A percentile compares a stretch with the other conserved stretches of the same genome.
phyloP scores from a whole-genome alignment of 2,888 invertebrate genomes.

The Clepsis dumicolana region DNA sequence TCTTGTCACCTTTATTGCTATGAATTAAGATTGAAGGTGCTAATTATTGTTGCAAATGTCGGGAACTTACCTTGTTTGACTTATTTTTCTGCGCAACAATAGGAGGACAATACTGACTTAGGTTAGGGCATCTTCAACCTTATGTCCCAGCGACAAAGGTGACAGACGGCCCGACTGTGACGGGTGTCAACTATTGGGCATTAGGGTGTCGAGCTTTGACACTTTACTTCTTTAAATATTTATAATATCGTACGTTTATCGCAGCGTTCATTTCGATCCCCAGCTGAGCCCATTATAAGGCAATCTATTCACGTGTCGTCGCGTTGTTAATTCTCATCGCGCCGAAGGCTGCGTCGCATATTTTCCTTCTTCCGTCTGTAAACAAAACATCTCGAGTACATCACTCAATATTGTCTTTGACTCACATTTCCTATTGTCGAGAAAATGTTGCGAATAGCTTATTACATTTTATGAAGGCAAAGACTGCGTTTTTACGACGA shows the following conservation, averaged over 20 bases:
- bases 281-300: conserved; percentile 11
- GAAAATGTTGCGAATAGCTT: conserved; percentile 31
- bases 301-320: conserved; percentile 27
- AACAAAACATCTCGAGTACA: conserved; percentile 15
- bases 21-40: too few relatives aligned
- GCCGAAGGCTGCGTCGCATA: conserved; percentile 20
- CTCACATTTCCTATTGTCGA: conserved; percentile 26
- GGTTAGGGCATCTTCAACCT: too few relatives aligned
- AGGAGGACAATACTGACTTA: too few relatives aligned
- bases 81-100: not conserved
- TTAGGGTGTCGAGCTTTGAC: too few relatives aligned
- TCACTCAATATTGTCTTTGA: conserved; percentile 20
- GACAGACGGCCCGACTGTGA: too few relatives aligned
- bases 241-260: conserved; percentile 9
- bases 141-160: too few relatives aligned
- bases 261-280: conserved; percentile 23
- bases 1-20: too few relatives aligned
- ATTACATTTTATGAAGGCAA: conserved; percentile 23
- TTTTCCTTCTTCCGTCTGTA: conserved; percentile 34
- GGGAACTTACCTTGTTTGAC: too few relatives aligned
- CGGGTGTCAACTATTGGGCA: too few relatives aligned
- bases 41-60: too few relatives aligned
- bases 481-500: conserved; percentile 12
- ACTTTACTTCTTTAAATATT: not conserved
- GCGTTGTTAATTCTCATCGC: not conserved